These are phyloP conservation scores for Campoletis sonorensis DNA, from an alignment of 1,140 invertebrate genomes.

Conservation along the genomic window DNA sequence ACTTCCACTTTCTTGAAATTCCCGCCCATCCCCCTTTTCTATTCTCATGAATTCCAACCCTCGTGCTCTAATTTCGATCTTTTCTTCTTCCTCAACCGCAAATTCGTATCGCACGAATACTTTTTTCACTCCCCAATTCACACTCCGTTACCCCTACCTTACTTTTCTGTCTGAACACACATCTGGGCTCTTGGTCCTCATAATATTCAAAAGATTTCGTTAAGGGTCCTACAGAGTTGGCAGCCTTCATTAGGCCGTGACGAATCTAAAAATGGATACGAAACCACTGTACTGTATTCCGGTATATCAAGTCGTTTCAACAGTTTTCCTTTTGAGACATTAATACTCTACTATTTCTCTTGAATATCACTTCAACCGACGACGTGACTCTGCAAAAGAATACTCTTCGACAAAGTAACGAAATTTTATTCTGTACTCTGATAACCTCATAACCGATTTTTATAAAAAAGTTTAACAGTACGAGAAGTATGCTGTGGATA, in stretches of 20 bases:
- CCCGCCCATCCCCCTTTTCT: background rate
- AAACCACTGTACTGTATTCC: too few relatives aligned
- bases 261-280: too few relatives aligned
- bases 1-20: constrained; percentile 35
- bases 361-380: too few relatives aligned
- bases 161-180: background rate
- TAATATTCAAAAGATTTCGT: constrained; percentile 14
- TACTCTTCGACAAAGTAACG: too few relatives aligned
- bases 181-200: background rate
- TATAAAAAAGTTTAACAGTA: background rate
- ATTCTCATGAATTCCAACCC: constrained; percentile 8
- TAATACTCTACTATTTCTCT: too few relatives aligned
- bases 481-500: background rate
- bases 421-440: too few relatives aligned
- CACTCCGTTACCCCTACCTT: background rate
- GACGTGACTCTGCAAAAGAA: too few relatives aligned
- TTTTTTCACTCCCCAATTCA: background rate
- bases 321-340: too few relatives aligned
- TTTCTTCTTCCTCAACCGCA: background rate
- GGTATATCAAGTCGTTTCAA: too few relatives aligned
- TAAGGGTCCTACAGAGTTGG: background rate
- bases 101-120: background rate
- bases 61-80: constrained; percentile 34
- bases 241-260: too few relatives aligned
- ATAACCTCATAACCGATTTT: too few relatives aligned